Evolutionary conservation across 2,113 vertebrate species (phyloP), one percentile per base, ranked within the genome.

Genomic region (Ceuthmochares aereus): DNA sequence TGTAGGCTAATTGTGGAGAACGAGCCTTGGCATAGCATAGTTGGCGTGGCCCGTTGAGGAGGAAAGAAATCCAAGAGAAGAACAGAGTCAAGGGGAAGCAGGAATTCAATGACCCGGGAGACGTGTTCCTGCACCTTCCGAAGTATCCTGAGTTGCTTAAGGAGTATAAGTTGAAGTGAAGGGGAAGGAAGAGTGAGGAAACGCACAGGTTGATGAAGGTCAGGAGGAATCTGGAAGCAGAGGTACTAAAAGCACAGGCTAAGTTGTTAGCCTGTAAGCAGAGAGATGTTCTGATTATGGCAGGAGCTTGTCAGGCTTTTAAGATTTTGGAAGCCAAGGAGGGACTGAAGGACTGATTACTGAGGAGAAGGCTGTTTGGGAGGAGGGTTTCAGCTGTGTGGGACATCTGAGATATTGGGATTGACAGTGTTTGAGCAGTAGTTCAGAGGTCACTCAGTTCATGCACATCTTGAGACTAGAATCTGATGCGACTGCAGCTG

Each of bases 351-450:
- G 26, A 16, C 15, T 60, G 30, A 14, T 40, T 83, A 12, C 83
- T 32, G 23, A 42, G 14, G 54, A 51, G 67, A 47, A 47, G 36
- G 43, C 30, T 37, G 30, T 9, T 10, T 84, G 49, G 58, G 36
- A 72, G 55, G 14, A 55, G 23, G 20, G 29, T 73, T 88, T 66
- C 34, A 14, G 34, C 47, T 49, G 47, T 49, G 21, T 49, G 9
- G 22, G 47, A 49, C 47, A 49, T 21, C 47, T 47, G 32, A 60
- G 36, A 14, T 60, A 16, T 26, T 81, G 56, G 70, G 88, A 90
- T 29, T 54, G 69, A 18, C 0, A 0, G 10, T 40, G 36, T 45
- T 2, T 0, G 54, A 59, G 42, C 79, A 63, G 27, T 19, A 20
- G 1, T 15, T 54, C 70, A 68, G 60, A 74, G 49, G n/a, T 74